phyloP scores from a whole-genome alignment of 2,888 invertebrate species.

The Apodemia mormo region DNA sequence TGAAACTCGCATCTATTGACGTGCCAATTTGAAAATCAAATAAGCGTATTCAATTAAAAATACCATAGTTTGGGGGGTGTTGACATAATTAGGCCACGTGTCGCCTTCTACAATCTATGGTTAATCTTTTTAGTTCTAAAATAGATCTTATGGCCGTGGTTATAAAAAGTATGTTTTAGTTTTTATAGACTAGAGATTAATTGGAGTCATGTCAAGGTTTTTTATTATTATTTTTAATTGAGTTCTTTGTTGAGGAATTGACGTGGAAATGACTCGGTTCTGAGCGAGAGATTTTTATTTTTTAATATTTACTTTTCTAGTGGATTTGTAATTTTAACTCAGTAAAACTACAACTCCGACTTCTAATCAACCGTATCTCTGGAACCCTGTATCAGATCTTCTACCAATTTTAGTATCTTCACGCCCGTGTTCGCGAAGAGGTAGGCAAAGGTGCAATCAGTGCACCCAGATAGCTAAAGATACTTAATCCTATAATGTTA shows the following conservation, averaged over 20 bases:
- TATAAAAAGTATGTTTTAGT: not conserved
- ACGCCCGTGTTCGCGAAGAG: too few species aligned
- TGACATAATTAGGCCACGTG: slow-evolving; percentile 70
- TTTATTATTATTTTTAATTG: slow-evolving; percentile 26
- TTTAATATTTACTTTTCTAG: too few species aligned
- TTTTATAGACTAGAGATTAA: slow-evolving; percentile 48
- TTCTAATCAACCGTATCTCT: too few species aligned
- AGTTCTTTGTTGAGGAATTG: slow-evolving; percentile 9
- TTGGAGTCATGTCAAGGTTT: slow-evolving; percentile 60
- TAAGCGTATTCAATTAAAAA: slow-evolving; percentile 74
- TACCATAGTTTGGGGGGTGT: slow-evolving; percentile 54
- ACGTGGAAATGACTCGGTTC: not conserved
- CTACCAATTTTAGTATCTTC: too few species aligned
- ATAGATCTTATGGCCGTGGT: slow-evolving; percentile 17
- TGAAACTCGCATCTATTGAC: slow-evolving; percentile 22
- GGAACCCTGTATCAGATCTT: too few species aligned
- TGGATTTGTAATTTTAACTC: too few species aligned
- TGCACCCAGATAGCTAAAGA: too few species aligned
- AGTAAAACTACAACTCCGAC: too few species aligned
- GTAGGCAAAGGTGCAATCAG: too few species aligned
- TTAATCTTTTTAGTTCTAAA: slow-evolving; percentile 20
- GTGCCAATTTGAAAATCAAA: slow-evolving; percentile 73
- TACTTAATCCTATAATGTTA: too few species aligned
- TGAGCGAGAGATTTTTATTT: not conserved
- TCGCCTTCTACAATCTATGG: slow-evolving; percentile 45